Evolutionary conservation across 2,888 invertebrate genomes (phyloP).

Genomic region (Hirtodrosophila histrioides): DNA sequence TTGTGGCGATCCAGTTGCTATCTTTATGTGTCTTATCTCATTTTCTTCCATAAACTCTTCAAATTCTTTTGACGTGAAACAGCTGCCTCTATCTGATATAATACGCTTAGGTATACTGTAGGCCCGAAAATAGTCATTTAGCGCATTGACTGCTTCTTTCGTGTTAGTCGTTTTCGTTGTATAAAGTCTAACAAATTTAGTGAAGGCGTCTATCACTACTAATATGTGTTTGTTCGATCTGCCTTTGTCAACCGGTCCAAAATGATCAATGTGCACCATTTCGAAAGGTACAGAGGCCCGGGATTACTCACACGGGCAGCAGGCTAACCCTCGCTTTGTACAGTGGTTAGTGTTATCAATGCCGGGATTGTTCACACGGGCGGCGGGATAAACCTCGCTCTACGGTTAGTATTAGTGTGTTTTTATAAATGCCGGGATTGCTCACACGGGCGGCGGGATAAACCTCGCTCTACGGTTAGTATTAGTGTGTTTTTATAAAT

Average conservation of each 20-base stretch:
- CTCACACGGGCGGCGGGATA: no score
- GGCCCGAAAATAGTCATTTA: constrained; percentile 8
- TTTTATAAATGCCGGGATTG: no score
- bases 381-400: no score
- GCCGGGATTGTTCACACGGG: no score
- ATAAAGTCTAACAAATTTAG: constrained; percentile 7
- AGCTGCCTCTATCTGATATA: constrained; percentile 12
- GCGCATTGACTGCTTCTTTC: neutral
- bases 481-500: no score
- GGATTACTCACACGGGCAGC: no score
- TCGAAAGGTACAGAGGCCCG: constrained; percentile 8
- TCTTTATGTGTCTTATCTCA: constrained; percentile 4
- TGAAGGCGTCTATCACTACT: constrained; percentile 5
- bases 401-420: no score
- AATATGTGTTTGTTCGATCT: constrained; percentile 14
- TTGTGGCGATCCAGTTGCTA: constrained; percentile 11
- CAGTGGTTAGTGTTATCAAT: no score
- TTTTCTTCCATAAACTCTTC: neutral
- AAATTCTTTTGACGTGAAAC: constrained; percentile 12
- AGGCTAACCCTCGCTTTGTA: no score
- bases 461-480: no score
- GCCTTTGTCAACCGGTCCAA: constrained; percentile 1
- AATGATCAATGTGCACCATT: constrained; percentile 16
- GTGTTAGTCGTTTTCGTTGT: constrained; percentile 12
- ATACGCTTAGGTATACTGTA: constrained; percentile 4